Conservation (phyloP, 2,797 vertebrate genomes). For the Acropternis orthonyx region DNA sequence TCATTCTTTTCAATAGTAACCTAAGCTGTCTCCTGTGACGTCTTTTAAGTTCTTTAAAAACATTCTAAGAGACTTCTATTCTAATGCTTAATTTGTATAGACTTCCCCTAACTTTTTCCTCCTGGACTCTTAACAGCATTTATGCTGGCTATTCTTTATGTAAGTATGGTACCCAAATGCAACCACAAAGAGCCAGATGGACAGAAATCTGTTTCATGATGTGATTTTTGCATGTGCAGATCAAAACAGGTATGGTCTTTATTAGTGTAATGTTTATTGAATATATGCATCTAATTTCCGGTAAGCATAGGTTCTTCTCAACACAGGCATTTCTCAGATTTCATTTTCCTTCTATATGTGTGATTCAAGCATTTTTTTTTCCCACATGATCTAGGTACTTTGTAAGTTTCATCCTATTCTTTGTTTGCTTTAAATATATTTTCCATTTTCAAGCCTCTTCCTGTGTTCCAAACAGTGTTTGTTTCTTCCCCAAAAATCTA, state of each 20-base stretch:
- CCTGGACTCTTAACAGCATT: neutral
- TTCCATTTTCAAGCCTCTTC: neutral
- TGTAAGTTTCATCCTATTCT: neutral
- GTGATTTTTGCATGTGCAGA: neutral
- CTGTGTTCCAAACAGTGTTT: neutral
- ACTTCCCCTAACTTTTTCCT: neutral
- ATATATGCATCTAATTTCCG: neutral
- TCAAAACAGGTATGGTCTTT: neutral
- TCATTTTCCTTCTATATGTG: neutral
- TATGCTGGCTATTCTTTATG: neutral
- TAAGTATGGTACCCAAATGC: neutral
- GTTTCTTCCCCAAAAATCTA: neutral
- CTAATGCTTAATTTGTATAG: neutral
- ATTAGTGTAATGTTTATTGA: neutral
- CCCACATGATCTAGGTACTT: neutral
- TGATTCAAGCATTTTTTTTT: neutral
- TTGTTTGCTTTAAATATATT: neutral
- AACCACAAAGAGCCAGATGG: neutral
- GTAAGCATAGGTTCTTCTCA: neutral
- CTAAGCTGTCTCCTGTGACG: neutral
- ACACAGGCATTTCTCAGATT: neutral
- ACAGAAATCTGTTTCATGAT: neutral
- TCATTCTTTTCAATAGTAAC: neutral
- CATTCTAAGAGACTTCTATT: neutral
- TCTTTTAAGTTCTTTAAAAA: neutral